phyloP scores from a whole-genome alignment of 1,140 invertebrate species.

The Battus philenor region DNA sequence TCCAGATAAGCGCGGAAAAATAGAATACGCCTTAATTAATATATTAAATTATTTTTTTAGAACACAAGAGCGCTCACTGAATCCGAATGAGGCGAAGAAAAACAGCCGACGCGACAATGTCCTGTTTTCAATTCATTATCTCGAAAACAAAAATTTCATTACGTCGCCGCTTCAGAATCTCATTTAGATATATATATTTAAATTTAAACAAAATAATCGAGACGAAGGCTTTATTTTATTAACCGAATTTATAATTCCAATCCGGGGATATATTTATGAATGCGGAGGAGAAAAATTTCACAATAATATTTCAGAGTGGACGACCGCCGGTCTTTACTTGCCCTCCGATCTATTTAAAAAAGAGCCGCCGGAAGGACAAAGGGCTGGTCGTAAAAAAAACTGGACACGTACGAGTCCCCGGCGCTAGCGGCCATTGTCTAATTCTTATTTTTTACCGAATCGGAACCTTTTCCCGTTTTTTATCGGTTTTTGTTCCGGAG shows the following conservation, averaged over 20 bases:
- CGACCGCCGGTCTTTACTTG: conserved; percentile 64
- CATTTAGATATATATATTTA: conserved; percentile 76
- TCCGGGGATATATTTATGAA: conserved; percentile 72
- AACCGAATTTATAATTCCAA: conserved; percentile 74
- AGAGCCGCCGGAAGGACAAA: conserved; percentile 71
- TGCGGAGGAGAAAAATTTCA: conserved; percentile 71
- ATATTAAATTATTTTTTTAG: conserved; percentile 58
- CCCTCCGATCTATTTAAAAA: conserved; percentile 75
- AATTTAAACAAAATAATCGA: conserved; percentile 75
- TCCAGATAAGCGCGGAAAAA: conserved; percentile 55
- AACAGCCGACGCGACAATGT: conserved; percentile 56
- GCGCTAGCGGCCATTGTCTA: conserved; percentile 59
- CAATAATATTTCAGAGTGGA: conserved; percentile 75
- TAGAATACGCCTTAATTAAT: conserved; percentile 65
- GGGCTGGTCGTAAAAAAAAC: conserved; percentile 71
- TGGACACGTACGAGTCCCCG: conserved; percentile 61
- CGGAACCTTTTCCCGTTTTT: conserved; percentile 66
- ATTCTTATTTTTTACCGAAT: conserved; percentile 74
- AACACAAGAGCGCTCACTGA: conserved; percentile 40
- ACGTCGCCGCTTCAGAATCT: conserved; percentile 72
- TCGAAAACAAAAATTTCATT: conserved; percentile 75
- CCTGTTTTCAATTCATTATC: conserved; percentile 76
- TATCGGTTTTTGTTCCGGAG: conserved; percentile 74
- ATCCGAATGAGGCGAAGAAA: conserved; percentile 71
- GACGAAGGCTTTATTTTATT: conserved; percentile 75